phyloP scores from a whole-genome alignment of 2,113 vertebrate species.

The Pygoscelis antarcticus region DNA sequence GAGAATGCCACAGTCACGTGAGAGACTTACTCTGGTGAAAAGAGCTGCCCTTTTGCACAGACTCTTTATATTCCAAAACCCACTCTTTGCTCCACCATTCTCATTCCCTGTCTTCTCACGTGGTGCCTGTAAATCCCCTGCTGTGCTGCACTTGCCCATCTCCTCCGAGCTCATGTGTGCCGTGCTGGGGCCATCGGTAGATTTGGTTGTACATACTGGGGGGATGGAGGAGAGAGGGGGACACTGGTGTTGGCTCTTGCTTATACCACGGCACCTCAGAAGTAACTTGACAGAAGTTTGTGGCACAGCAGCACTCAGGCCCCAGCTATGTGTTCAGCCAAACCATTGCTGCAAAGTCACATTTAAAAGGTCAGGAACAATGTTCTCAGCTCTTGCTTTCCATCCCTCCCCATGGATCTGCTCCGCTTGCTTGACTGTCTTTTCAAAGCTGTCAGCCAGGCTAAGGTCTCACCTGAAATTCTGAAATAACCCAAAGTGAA shows the following conservation, averaged over 20 bases:
- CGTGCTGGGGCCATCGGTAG: not conserved
- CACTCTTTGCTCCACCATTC: not conserved
- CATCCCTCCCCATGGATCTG: not conserved
- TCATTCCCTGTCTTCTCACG: not conserved
- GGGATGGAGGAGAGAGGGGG: not conserved
- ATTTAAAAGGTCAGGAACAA: conserved; percentile 61
- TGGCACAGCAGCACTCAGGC: not conserved
- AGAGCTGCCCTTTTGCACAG: not conserved
- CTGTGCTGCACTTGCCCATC: not conserved
- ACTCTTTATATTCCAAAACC: not conserved
- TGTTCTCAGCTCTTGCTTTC: conserved; percentile 46
- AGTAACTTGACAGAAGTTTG: not conserved
- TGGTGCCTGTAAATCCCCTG: not conserved
- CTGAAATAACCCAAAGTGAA: not conserved
- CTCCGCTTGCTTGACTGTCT: conserved; percentile 27
- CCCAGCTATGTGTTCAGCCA: not conserved
- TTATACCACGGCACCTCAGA: not conserved
- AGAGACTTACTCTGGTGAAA: not conserved
- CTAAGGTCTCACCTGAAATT: conserved; percentile 27
- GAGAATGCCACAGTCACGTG: not conserved
- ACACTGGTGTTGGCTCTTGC: not conserved
- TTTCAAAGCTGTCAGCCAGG: conserved; percentile 49
- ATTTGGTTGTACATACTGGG: not conserved
- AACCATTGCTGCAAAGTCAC: conserved; percentile 9
- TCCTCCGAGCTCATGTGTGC: not conserved